These are phyloP conservation scores for Lichenostomus cassidix DNA, from an alignment of 2,113 vertebrate species.

Conservation along the genomic window DNA sequence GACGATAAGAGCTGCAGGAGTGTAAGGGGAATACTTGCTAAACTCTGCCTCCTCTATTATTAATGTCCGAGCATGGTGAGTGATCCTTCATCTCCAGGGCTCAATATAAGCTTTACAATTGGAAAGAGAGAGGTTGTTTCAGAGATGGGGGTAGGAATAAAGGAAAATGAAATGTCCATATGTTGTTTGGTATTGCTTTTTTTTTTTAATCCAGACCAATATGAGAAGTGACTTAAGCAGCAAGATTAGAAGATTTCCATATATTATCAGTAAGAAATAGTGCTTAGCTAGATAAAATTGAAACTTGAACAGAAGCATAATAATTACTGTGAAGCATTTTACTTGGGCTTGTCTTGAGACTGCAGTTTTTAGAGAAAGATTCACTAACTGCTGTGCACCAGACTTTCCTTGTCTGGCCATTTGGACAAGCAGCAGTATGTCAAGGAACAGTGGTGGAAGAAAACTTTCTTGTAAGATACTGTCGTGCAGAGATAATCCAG, in stretches of 20 bases:
- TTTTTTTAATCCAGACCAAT: not conserved
- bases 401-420: not conserved
- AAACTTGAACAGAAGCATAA: not conserved
- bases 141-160: not conserved
- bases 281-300: not conserved
- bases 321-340: not conserved
- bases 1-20: conserved; percentile 58
- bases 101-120: conserved; percentile 3
- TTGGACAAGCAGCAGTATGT: not conserved
- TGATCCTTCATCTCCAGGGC: conserved; percentile 17
- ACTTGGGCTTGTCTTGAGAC: not conserved
- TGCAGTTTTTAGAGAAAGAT: not conserved
- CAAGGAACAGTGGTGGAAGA: conserved; percentile 10
- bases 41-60: conserved; percentile 69
- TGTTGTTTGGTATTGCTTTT: not conserved
- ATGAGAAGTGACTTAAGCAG: not conserved
- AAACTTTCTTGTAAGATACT: not conserved
- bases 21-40: conserved; percentile 48
- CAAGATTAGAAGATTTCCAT: not conserved
- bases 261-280: not conserved
- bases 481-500: not conserved
- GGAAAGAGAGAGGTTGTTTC: conserved; percentile 37
- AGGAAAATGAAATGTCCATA: not conserved
- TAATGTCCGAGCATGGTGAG: conserved; percentile 51
- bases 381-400: not conserved